Evolutionary conservation across 2,113 vertebrate genomes (phyloP).

Genomic region (Esox niger): DNA sequence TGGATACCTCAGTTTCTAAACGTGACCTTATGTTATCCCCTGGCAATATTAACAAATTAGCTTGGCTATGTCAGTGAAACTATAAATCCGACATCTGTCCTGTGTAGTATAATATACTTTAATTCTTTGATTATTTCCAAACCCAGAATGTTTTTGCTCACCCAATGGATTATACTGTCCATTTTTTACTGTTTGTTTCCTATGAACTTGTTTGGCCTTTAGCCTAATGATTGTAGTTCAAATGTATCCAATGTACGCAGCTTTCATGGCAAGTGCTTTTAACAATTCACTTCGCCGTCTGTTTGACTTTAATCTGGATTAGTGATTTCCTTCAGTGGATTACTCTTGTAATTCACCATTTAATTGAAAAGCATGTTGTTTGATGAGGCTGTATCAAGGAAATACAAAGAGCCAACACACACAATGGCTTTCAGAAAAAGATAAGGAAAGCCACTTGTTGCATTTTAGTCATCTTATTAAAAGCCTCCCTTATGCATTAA

Average conservation of each 20-base stretch:
- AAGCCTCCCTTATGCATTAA: too few relatives aligned
- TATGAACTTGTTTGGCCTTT: too few relatives aligned
- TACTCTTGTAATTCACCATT: slow-evolving; percentile 58
- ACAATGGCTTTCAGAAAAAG: too few relatives aligned
- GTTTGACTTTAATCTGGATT: slow-evolving; percentile 69
- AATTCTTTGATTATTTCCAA: slow-evolving; percentile 42
- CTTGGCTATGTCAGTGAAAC: slow-evolving; percentile 52
- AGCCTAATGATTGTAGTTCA: too few relatives aligned
- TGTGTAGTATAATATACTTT: slow-evolving; percentile 36
- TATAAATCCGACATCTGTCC: too few relatives aligned
- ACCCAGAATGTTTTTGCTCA: slow-evolving; percentile 56
- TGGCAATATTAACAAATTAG: too few relatives aligned
- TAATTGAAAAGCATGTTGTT: slow-evolving; percentile 61
- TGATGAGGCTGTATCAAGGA: slow-evolving; percentile 53
- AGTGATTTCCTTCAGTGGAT: slow-evolving; percentile 63
- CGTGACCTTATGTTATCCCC: too few relatives aligned
- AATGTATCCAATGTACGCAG: too few relatives aligned
- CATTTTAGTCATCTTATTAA: too few relatives aligned
- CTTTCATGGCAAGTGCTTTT: slow-evolving; percentile 29
- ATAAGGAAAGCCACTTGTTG: too few relatives aligned
- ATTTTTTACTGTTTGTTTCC: slow-evolving; percentile 48
- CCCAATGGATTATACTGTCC: slow-evolving; percentile 48
- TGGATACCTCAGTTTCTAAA: too few relatives aligned
- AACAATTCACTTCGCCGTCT: slow-evolving; percentile 56
- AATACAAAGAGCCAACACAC: slow-evolving; percentile 45